phyloP scores from a whole-genome alignment of 1,140 invertebrate genomes.

The Sinonovacula constricta region DNA sequence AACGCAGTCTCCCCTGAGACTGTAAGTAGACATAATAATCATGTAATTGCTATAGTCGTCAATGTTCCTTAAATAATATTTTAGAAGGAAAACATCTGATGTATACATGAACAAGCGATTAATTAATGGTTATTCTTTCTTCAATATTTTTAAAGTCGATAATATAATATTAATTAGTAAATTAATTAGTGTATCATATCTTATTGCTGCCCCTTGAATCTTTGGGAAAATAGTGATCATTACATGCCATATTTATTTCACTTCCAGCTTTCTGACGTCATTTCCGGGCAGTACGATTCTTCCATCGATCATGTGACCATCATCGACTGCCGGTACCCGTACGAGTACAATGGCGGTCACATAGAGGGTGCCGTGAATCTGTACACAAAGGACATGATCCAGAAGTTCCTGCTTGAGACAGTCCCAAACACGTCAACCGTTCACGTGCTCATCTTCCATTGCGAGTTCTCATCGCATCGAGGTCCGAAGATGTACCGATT shows the following conservation, averaged over 20 bases:
- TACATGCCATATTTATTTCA: neutral
- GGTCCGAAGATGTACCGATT: conserved; percentile 81
- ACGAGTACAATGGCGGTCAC: conserved; percentile 97
- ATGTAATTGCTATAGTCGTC: too few species aligned
- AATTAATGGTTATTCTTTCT: too few species aligned
- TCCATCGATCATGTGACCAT: conserved; percentile 64
- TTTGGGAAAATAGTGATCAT: neutral
- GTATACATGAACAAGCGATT: neutral
- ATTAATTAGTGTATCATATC: neutral
- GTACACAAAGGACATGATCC: conserved; percentile 87
- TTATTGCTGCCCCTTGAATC: neutral
- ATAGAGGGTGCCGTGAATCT: conserved; percentile 91
- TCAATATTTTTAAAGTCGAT: neutral
- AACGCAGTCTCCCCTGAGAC: conserved; percentile 25
- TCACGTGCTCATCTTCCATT: conserved; percentile 39
- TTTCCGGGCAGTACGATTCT: conserved; percentile 59
- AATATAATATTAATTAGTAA: neutral
- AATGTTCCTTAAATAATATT: too few species aligned
- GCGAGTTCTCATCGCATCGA: conserved; percentile 44
- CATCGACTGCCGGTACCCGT: conserved; percentile 89
- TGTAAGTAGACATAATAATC: neutral
- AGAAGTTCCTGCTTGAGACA: conserved; percentile 82
- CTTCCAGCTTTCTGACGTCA: conserved; percentile 59
- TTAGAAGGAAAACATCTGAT: neutral
- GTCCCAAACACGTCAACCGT: neutral